Conservation (phyloP, 2,888 invertebrate species). For the Xanthorhoe spadicearia region DNA sequence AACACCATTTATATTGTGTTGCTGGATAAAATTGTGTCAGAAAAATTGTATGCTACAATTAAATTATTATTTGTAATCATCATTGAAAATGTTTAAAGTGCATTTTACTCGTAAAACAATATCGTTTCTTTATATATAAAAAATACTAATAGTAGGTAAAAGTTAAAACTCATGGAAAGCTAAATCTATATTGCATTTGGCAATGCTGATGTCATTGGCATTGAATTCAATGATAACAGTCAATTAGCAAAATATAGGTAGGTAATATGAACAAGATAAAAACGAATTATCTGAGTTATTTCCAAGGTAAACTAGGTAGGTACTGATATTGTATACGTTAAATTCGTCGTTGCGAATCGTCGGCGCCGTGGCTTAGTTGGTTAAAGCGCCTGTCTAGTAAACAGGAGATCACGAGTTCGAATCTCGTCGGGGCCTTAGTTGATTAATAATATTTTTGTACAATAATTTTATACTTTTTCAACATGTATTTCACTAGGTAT, state of each 20-base stretch:
- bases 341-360: not conserved
- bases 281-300: not conserved
- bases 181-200: no score
- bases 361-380: constrained; percentile 82
- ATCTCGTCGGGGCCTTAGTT: constrained; percentile 77
- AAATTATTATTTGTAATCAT: no score
- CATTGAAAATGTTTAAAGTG: no score
- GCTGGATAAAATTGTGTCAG: not conserved
- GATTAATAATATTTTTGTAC: not conserved
- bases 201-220: no score
- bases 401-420: constrained; percentile 83
- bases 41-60: not conserved
- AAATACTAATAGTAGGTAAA: no score
- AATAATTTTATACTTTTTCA: not conserved
- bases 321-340: not conserved
- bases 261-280: not conserved
- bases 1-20: not conserved
- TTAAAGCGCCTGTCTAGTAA: constrained; percentile 84
- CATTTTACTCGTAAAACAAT: no score
- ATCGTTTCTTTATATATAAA: no score
- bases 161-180: no score
- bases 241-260: not conserved
- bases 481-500: not conserved
- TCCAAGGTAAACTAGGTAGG: not conserved
- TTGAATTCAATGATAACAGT: not conserved